Conservation (phyloP, 1,140 invertebrate genomes). For the Ceratoteleas bidentatus region DNA sequence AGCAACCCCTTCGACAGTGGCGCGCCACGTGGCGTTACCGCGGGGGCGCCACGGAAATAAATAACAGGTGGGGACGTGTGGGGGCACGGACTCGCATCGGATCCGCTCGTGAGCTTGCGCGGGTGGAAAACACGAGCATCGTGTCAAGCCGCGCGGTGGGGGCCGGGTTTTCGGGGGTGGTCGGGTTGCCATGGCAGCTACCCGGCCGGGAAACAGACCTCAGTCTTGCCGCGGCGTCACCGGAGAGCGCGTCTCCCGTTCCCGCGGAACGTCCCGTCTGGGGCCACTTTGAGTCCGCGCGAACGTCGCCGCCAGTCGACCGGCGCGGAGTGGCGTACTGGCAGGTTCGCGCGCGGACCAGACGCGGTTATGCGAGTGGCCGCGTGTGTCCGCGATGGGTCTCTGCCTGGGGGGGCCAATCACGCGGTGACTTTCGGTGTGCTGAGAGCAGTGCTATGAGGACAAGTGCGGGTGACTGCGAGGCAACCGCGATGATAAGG, state of each 20-base stretch:
- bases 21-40: too few species aligned
- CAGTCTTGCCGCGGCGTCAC: constrained; percentile 75
- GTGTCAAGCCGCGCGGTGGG: constrained; percentile 35
- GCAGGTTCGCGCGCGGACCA: background rate
- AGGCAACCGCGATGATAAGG: constrained; percentile 38
- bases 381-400: constrained; percentile 27
- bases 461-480: constrained; percentile 12
- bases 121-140: constrained; percentile 54
- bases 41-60: too few species aligned
- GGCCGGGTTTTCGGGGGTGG: constrained; percentile 71
- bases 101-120: constrained; percentile 69
- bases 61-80: constrained; percentile 12
- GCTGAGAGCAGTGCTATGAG: constrained; percentile 19
- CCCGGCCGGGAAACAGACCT: too few species aligned
- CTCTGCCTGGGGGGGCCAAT: constrained; percentile 16
- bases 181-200: constrained; percentile 79
- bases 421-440: constrained; percentile 35
- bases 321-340: constrained; percentile 15
- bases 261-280: background rate
- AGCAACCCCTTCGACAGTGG: too few species aligned
- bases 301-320: constrained; percentile 5
- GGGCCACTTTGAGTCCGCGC: constrained; percentile 14
- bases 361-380: constrained; percentile 1
- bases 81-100: constrained; percentile 31
- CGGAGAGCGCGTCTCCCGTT: constrained; percentile 40